Evolutionary conservation across 2,113 vertebrate species (phyloP).

Genomic region (Anhinga rufa): DNA sequence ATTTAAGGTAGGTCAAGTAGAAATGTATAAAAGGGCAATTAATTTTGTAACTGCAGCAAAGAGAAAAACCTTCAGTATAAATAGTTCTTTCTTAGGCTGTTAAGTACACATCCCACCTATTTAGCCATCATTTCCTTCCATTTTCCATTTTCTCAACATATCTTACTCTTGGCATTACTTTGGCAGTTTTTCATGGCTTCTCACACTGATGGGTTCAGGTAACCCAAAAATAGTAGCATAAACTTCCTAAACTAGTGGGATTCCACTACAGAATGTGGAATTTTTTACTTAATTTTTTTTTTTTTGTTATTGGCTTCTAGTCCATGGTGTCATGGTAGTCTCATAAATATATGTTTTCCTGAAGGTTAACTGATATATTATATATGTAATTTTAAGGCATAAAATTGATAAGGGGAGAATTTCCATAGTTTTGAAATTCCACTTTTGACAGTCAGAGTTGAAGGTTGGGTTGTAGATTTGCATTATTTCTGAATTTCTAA

Average conservation of each 20-base stretch:
- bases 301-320: not conserved
- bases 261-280: not conserved
- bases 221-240: not conserved
- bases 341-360: not conserved
- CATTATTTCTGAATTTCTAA: not conserved
- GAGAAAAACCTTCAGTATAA: not conserved
- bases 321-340: not conserved
- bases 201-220: not conserved
- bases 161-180: not conserved
- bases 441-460: not conserved
- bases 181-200: not conserved
- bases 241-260: not conserved
- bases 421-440: not conserved
- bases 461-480: not conserved
- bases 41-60: not conserved
- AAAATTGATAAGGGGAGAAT: not conserved
- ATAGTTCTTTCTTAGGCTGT: not conserved
- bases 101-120: not conserved
- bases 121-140: not conserved
- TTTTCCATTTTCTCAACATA: not conserved
- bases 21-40: not conserved
- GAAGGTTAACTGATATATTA: not conserved
- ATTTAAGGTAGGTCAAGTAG: not conserved
- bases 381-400: not conserved
- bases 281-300: not conserved